phyloP scores from a whole-genome alignment of 1,140 invertebrate genomes.

The Drosophila biarmipes region DNA sequence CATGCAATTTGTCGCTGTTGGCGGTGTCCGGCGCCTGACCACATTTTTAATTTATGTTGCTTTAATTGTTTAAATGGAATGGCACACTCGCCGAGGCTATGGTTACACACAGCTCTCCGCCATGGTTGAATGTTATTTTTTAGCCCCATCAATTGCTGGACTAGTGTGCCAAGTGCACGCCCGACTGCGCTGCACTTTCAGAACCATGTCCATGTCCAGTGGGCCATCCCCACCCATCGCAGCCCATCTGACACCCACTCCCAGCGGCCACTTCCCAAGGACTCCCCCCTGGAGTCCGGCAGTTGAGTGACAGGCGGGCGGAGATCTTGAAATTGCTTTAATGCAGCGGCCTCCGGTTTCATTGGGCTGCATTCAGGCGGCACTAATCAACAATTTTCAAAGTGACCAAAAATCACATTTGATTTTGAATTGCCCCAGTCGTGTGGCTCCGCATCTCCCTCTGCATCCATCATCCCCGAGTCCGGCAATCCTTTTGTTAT shows the following conservation, averaged over 20 bases:
- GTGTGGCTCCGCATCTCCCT: background rate
- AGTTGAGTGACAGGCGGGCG: slow-evolving; percentile 31
- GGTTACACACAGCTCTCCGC: slow-evolving; percentile 21
- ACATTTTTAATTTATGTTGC: slow-evolving; percentile 80
- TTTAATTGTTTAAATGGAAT: slow-evolving; percentile 79
- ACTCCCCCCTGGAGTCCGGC: slow-evolving; percentile 11
- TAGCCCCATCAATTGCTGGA: slow-evolving; percentile 33
- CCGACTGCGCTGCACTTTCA: slow-evolving; percentile 20
- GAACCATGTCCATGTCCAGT: slow-evolving; percentile 50
- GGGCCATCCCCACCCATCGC: slow-evolving; percentile 4
- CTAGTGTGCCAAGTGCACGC: slow-evolving; percentile 37
- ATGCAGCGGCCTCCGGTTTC: slow-evolving; percentile 42
- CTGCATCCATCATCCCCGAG: background rate
- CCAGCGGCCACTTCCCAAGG: background rate
- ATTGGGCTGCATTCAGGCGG: slow-evolving; percentile 69
- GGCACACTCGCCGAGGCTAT: slow-evolving; percentile 43
- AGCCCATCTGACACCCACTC: background rate
- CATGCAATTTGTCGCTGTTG: slow-evolving; percentile 68
- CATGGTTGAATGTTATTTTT: slow-evolving; percentile 33
- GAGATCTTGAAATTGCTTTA: slow-evolving; percentile 61
- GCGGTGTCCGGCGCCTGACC: slow-evolving; percentile 39
- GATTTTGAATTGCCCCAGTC: slow-evolving; percentile 51
- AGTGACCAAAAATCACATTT: slow-evolving; percentile 81
- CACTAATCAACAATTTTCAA: slow-evolving; percentile 82
- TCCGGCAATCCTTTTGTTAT: slow-evolving; percentile 71